Percentiles rank a stretch among this genome's conserved stretches.
These are phyloP conservation scores for Eristalinus sepulchralis DNA, from an alignment of 2,888 invertebrate genomes.

Conservation along the genomic window DNA sequence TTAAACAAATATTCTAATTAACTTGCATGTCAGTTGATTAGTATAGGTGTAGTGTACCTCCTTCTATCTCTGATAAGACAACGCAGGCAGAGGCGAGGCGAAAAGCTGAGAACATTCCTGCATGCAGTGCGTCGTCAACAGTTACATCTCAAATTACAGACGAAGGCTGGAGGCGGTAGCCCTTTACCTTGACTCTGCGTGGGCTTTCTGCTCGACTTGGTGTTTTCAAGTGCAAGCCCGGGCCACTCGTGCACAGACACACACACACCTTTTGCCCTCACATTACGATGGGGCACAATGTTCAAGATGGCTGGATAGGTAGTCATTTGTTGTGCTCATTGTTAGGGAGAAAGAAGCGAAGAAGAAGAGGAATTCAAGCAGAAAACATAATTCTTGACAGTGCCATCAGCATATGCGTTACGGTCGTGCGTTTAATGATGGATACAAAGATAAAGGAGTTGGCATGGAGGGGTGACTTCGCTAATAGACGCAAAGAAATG, in stretches of 20 bases:
- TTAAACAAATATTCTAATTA: conserved; percentile 64
- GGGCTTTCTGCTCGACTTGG: conserved; percentile 58
- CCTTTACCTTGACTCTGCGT: conserved; percentile 51
- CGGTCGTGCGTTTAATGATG: conserved; percentile 60
- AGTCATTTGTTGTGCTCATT: conserved; percentile 23
- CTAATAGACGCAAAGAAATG: conserved; percentile 13
- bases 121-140: conserved; percentile 4
- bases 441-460: conserved; percentile 40
- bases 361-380: conserved; percentile 60
- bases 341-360: conserved; percentile 6
- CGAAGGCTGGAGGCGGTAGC: conserved; percentile 13
- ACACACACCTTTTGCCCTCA: background rate
- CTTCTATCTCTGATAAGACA: conserved; percentile 42
- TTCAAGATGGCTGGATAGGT: conserved; percentile 45
- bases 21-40: conserved; percentile 64
- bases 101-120: conserved; percentile 19
- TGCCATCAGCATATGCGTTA: conserved; percentile 44
- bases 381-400: conserved; percentile 64
- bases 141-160: conserved; percentile 54
- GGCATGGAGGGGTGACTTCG: conserved; percentile 36
- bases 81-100: background rate
- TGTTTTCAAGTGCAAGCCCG: conserved; percentile 54
- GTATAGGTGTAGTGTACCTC: conserved; percentile 20
- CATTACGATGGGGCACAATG: conserved; percentile 24
- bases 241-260: conserved; percentile 1